Percentiles rank a stretch among this genome's conserved stretches.
These are phyloP conservation scores for Hipposideros larvatus DNA, from an alignment of 2,797 vertebrate species.

Conservation along the genomic window DNA sequence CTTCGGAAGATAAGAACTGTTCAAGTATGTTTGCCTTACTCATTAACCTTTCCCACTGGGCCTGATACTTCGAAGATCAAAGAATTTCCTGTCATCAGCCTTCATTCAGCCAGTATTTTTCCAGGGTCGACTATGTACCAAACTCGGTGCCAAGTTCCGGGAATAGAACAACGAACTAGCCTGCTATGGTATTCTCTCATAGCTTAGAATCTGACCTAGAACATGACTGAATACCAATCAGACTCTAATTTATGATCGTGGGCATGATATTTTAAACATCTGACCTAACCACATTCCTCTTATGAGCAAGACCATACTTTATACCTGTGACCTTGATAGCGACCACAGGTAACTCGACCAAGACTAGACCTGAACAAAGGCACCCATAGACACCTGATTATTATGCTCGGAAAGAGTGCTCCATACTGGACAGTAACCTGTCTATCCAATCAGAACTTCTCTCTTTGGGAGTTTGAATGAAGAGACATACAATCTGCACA, in stretches of 20 bases:
- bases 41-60: not conserved
- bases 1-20: not conserved
- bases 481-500: not conserved
- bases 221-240: not conserved
- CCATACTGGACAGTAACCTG: not conserved
- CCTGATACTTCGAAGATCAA: not conserved
- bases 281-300: not conserved
- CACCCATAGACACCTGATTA: not conserved
- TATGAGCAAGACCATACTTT: not conserved
- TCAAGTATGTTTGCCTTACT: not conserved
- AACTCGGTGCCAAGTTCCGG: not conserved
- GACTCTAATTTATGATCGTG: not conserved
- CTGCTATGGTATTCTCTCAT: not conserved
- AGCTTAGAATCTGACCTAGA: conserved; percentile 4
- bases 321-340: not conserved
- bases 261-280: not conserved
- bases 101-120: conserved; percentile 26
- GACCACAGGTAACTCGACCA: not conserved
- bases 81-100: not conserved
- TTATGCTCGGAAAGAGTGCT: not conserved
- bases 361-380: not conserved
- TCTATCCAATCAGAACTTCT: not conserved
- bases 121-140: not conserved
- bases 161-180: not conserved
- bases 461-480: not conserved